Percentiles rank a stretch among this genome's conserved stretches.
Conservation (phyloP, 2,113 vertebrate species). For the Serilophus lunatus region DNA sequence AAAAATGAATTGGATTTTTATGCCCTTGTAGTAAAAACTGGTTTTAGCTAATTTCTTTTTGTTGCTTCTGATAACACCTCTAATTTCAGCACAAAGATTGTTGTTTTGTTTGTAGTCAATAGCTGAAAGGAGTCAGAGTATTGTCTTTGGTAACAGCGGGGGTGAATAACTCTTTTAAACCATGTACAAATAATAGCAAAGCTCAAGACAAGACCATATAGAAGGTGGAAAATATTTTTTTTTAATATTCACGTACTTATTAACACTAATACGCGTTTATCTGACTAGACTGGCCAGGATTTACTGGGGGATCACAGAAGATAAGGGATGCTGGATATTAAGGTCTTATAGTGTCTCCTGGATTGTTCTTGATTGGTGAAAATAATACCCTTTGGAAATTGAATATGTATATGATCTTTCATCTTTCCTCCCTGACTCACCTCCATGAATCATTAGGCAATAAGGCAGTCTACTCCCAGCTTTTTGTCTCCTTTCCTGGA, state of each 20-base stretch:
- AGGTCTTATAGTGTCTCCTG: neutral
- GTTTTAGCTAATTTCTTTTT: neutral
- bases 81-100: neutral
- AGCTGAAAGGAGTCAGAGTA: neutral
- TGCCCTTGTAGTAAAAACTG: neutral
- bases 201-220: neutral
- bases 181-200: neutral
- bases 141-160: neutral
- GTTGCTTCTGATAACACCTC: neutral
- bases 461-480: neutral
- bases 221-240: neutral
- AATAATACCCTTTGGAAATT: neutral
- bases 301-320: neutral
- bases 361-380: neutral
- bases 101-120: neutral
- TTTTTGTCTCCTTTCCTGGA: neutral
- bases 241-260: neutral
- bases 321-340: neutral
- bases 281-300: neutral
- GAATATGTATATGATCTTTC: neutral
- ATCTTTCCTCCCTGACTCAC: neutral
- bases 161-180: neutral
- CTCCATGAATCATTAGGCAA: neutral
- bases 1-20: neutral
- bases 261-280: neutral